phyloP scores from a whole-genome alignment of 2,797 vertebrate genomes.

The Pangasius mekongensis region DNA sequence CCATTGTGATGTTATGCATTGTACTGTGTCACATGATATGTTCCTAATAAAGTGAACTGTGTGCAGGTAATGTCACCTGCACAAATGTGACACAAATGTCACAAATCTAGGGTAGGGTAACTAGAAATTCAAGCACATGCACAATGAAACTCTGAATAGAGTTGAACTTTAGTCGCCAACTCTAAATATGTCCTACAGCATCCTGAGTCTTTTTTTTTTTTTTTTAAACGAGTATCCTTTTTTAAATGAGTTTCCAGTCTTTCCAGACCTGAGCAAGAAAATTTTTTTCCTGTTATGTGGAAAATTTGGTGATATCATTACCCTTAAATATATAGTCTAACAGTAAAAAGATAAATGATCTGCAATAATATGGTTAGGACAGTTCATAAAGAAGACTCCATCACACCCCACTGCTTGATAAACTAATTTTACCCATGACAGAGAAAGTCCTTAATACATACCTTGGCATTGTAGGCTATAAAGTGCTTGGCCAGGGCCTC shows the following conservation, averaged over 20 bases:
- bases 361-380: not conserved
- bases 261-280: not conserved
- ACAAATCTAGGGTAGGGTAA: not conserved
- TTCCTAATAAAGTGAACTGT: not conserved
- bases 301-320: not conserved
- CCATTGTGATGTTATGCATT: not conserved
- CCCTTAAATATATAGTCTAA: not conserved
- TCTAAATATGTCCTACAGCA: not conserved
- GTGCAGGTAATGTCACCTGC: not conserved
- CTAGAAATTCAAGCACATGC: not conserved
- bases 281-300: not conserved
- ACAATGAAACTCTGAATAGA: not conserved
- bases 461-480: conserved; percentile 96
- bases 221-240: not conserved
- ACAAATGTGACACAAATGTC: too few species aligned
- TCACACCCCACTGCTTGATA: not conserved
- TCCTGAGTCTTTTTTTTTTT: not conserved
- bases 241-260: too few species aligned
- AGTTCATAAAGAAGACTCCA: not conserved
- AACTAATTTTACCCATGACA: conserved; percentile 6
- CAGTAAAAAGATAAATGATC: not conserved
- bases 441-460: conserved; percentile 69
- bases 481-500: conserved; percentile 97
- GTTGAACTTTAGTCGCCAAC: not conserved
- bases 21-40: not conserved